These are phyloP conservation scores for Rhinoraja longicauda DNA, from an alignment of 2,797 vertebrate genomes.

Conservation along the genomic window DNA sequence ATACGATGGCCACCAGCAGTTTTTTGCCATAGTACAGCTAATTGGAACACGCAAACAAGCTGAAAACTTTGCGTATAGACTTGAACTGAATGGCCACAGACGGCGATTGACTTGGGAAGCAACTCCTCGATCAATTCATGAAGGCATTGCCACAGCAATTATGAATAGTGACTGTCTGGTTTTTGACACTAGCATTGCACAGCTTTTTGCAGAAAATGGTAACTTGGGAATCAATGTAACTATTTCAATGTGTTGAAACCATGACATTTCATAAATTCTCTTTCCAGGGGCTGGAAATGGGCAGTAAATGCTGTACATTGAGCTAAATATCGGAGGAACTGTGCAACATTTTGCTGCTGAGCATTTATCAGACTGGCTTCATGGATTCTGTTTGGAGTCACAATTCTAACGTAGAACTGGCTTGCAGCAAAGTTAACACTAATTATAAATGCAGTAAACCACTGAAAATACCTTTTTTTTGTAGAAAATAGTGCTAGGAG, in stretches of 20 bases:
- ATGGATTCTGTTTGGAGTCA: slow-evolving; percentile 21
- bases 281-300: slow-evolving; percentile 26
- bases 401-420: not conserved
- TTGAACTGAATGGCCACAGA: slow-evolving; percentile 84
- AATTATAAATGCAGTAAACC: slow-evolving; percentile 60
- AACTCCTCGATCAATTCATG: slow-evolving; percentile 84
- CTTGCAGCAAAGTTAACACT: slow-evolving; percentile 60
- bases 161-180: slow-evolving; percentile 94
- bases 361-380: slow-evolving; percentile 23
- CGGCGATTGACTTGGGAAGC: slow-evolving; percentile 92
- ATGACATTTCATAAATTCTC: slow-evolving; percentile 10
- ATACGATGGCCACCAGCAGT: slow-evolving; percentile 87
- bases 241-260: slow-evolving; percentile 85
- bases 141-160: slow-evolving; percentile 86
- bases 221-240: slow-evolving; percentile 92
- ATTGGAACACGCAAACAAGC: slow-evolving; percentile 90
- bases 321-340: slow-evolving; percentile 1
- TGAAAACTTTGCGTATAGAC: slow-evolving; percentile 85
- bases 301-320: slow-evolving; percentile 30
- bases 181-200: slow-evolving; percentile 89
- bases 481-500: slow-evolving; percentile 53
- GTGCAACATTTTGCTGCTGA: slow-evolving; percentile 22
- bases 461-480: slow-evolving; percentile 77
- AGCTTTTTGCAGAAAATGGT: slow-evolving; percentile 88
- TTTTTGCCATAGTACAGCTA: slow-evolving; percentile 89